These are phyloP conservation scores for Chaetura pelagica DNA, from an alignment of 2,113 vertebrate genomes.

Conservation along the genomic window DNA sequence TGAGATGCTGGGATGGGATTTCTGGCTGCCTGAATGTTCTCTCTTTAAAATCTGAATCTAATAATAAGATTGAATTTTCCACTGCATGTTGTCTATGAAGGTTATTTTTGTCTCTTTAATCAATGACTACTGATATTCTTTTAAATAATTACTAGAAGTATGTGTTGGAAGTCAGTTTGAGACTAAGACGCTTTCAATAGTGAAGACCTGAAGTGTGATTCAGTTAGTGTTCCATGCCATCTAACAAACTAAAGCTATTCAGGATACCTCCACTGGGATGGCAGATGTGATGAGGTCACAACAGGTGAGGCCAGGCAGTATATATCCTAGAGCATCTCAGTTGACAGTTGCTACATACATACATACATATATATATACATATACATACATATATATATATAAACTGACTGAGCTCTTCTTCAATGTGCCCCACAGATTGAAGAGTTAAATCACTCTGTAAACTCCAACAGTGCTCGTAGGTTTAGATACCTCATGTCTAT, in stretches of 20 bases:
- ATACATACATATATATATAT: too few species aligned
- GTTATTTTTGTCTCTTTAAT: not conserved
- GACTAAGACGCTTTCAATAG: not conserved
- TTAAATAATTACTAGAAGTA: not conserved
- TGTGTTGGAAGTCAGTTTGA: not conserved
- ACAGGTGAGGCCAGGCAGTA: not conserved
- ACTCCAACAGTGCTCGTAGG: not conserved
- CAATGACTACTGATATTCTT: not conserved
- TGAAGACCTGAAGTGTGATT: not conserved
- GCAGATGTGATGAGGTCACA: not conserved
- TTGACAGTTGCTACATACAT: not conserved
- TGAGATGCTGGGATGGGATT: not conserved
- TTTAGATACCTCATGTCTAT: not conserved
- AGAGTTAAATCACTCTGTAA: not conserved
- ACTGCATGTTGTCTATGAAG: not conserved
- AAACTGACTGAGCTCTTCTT: not conserved
- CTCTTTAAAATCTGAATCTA: not conserved
- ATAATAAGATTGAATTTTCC: not conserved
- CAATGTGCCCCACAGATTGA: not conserved
- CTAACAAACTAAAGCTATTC: not conserved
- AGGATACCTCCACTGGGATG: not conserved
- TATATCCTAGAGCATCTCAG: not conserved
- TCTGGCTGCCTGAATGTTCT: not conserved
- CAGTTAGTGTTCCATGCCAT: not conserved
- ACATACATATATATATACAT: too few species aligned